Percentiles rank a stretch among this genome's conserved stretches.
Conservation (phyloP, 2,797 vertebrate species). For the Crax fasciolata region DNA sequence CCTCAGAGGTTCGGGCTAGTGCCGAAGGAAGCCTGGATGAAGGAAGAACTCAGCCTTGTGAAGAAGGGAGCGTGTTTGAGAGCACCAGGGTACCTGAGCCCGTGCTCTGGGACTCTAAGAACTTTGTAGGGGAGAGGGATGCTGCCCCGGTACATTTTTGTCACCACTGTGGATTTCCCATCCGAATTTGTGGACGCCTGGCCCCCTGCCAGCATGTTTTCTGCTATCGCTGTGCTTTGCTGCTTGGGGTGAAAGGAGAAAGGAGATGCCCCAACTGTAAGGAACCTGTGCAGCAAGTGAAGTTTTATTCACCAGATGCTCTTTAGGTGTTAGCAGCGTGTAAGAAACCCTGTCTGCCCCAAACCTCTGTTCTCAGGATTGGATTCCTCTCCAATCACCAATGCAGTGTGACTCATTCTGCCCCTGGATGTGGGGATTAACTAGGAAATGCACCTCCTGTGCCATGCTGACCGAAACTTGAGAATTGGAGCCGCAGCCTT, state of each 20-base stretch:
- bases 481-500: neutral
- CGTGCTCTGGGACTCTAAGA: neutral
- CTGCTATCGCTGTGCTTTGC: constrained; percentile 38
- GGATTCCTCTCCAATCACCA: neutral
- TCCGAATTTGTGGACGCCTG: neutral
- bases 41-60: neutral
- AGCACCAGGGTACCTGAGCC: neutral
- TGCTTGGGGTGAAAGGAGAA: neutral
- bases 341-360: no score
- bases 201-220: constrained; percentile 1
- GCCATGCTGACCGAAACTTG: neutral
- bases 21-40: constrained; percentile 30
- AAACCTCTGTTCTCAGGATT: neutral
- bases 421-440: neutral
- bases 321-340: neutral
- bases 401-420: accelerated
- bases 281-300: neutral
- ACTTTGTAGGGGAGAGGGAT: neutral
- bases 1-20: neutral
- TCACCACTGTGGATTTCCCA: constrained; percentile 32
- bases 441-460: neutral
- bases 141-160: neutral
- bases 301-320: neutral
- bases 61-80: neutral
- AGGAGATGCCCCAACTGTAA: neutral